phyloP scores from a whole-genome alignment of 2,113 vertebrate species.

The Nycticorax nycticorax region DNA sequence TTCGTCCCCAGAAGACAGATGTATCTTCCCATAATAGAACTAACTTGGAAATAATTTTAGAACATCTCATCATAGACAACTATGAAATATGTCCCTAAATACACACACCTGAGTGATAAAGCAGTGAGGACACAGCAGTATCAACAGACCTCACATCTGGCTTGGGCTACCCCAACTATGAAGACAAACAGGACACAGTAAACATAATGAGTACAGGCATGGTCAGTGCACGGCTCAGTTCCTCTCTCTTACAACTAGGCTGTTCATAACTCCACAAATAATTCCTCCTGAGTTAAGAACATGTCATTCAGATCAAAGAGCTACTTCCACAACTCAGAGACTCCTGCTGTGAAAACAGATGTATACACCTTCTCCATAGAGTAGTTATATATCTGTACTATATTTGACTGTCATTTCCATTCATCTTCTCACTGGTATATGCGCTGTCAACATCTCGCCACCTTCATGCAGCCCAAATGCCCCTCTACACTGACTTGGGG shows the following conservation, averaged over 20 bases:
- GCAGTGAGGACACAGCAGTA: not conserved
- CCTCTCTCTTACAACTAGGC: not conserved
- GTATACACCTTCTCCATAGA: not conserved
- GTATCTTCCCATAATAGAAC: not conserved
- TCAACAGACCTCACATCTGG: not conserved
- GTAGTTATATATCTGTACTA: not conserved
- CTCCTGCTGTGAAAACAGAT: not conserved
- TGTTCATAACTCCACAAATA: not conserved
- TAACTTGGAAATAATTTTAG: not conserved
- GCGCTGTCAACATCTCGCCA: accelerated
- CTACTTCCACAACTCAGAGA: not conserved
- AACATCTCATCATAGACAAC: not conserved
- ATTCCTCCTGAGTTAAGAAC: not conserved
- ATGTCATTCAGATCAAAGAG: not conserved
- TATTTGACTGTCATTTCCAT: not conserved
- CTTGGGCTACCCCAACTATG: not conserved
- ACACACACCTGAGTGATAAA: not conserved
- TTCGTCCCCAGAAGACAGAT: not conserved
- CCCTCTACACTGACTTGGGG: not conserved
- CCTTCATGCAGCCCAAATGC: not conserved
- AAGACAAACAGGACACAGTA: not conserved
- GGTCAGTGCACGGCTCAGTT: not conserved
- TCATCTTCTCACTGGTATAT: not conserved
- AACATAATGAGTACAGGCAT: not conserved
- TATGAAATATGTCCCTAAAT: not conserved